Conservation (phyloP, 2,797 vertebrate species). For the Poeciliopsis paucimaculata region DNA sequence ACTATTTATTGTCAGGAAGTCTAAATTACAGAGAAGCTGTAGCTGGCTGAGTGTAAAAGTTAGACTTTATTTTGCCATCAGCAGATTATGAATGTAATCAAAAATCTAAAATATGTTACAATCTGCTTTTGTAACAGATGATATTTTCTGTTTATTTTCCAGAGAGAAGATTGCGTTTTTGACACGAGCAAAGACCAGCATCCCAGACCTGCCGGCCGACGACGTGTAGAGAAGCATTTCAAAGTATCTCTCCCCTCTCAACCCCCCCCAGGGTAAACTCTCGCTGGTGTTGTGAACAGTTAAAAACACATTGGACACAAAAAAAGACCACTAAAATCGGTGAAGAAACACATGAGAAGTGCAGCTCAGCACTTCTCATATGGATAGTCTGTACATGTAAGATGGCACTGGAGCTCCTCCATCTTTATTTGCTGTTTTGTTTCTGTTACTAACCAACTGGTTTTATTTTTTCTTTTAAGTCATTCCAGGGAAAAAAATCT, state of each 20-base stretch:
- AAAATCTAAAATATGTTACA: background rate
- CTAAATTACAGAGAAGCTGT: background rate
- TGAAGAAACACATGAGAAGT: conserved; percentile 31
- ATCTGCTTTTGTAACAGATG: background rate
- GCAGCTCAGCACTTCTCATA: conserved; percentile 70
- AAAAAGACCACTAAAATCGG: conserved; percentile 37
- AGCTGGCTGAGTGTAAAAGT: background rate
- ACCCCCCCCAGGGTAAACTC: conserved; percentile 59
- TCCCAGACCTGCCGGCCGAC: conserved; percentile 90
- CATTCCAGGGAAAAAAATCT: conserved; percentile 61
- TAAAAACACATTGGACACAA: conserved; percentile 44
- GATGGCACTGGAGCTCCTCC: conserved; percentile 48
- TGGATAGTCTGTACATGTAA: conserved; percentile 66
- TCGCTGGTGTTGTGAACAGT: conserved; percentile 79
- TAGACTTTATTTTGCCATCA: background rate
- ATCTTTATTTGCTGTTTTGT: conserved; percentile 41
- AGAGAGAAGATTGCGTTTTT: conserved; percentile 99
- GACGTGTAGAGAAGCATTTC: conserved; percentile 87
- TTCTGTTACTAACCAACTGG: conserved; percentile 78
- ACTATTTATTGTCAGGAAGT: background rate
- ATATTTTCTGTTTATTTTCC: conserved; percentile 20
- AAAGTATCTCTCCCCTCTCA: conserved; percentile 75
- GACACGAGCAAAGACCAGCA: conserved; percentile 90
- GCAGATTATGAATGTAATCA: background rate
- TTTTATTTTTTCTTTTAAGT: conserved; percentile 58